Evolutionary conservation across 2,113 vertebrate species (phyloP).

Genomic region (Empidonax alnorum): DNA sequence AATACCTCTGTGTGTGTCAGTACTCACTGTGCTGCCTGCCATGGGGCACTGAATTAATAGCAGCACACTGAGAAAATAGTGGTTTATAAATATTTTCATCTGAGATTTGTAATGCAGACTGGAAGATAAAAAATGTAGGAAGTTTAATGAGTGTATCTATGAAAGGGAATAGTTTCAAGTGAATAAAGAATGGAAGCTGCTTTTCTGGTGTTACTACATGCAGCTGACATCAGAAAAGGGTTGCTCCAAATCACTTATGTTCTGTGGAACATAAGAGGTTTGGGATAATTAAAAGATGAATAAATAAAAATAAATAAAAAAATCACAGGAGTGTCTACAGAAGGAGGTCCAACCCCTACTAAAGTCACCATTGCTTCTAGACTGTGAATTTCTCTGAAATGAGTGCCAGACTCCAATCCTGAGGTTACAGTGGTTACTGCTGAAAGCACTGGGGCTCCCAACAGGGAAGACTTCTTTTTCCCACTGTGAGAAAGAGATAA

Average conservation of each 20-base stretch:
- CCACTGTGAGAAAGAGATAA: not conserved
- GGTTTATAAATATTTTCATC: conserved; percentile 57
- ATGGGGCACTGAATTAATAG: conserved; percentile 64
- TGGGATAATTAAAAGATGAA: not conserved
- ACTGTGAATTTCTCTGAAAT: not conserved
- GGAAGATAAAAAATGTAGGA: not conserved
- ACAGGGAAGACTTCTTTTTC: not conserved
- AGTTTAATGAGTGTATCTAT: not conserved
- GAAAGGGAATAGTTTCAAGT: not conserved
- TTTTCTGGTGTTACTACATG: not conserved
- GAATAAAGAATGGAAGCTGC: not conserved
- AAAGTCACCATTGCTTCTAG: not conserved
- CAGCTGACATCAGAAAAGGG: not conserved
- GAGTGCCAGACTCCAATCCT: not conserved
- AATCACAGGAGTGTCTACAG: not conserved
- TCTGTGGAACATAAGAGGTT: not conserved
- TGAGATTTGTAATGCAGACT: not conserved
- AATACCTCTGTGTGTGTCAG: conserved; percentile 71
- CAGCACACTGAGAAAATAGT: conserved; percentile 59
- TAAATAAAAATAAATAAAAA: not conserved
- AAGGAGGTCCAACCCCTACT: not conserved
- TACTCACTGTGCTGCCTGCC: conserved; percentile 60
- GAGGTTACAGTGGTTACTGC: not conserved
- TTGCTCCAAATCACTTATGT: not conserved
- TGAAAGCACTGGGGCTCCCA: not conserved